A percentile compares a stretch with the other conserved stretches of the same genome.
Evolutionary conservation across 2,888 invertebrate genomes (phyloP).

Genomic region (Leucoma salicis): DNA sequence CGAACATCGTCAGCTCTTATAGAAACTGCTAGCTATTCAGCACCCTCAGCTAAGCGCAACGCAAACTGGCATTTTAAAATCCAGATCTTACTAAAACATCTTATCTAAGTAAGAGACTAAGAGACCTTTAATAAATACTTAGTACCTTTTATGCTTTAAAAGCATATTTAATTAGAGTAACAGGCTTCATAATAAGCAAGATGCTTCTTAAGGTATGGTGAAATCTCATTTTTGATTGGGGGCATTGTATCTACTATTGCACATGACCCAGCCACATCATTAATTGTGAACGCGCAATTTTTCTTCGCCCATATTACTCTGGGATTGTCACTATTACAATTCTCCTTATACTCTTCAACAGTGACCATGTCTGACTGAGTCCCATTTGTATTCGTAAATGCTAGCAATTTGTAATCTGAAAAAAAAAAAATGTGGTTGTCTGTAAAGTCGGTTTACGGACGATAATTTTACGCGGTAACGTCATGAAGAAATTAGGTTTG

Average conservation of each 20-base stretch:
- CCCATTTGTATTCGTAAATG: slow-evolving; percentile 51
- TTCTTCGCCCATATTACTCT: slow-evolving; percentile 39
- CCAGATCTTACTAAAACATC: too few relatives aligned
- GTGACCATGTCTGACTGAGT: slow-evolving; percentile 39
- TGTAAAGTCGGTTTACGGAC: too few relatives aligned
- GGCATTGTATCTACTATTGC: slow-evolving; percentile 46
- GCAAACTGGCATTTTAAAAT: too few relatives aligned
- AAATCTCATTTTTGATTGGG: slow-evolving; percentile 36
- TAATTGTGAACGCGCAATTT: slow-evolving; percentile 40
- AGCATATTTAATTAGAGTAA: slow-evolving; percentile 14
- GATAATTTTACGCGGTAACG: too few relatives aligned
- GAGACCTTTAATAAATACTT: too few relatives aligned
- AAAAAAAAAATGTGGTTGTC: not conserved
- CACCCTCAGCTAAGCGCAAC: too few relatives aligned
- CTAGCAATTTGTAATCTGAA: slow-evolving; percentile 51
- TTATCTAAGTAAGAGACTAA: too few relatives aligned
- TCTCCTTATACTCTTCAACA: slow-evolving; percentile 48
- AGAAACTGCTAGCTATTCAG: too few relatives aligned
- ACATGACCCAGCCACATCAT: slow-evolving; percentile 58
- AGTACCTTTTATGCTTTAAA: too few relatives aligned
- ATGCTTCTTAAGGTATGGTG: slow-evolving; percentile 48
- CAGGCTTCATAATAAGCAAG: slow-evolving; percentile 38
- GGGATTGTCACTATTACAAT: slow-evolving; percentile 24
- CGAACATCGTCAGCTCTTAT: too few relatives aligned
- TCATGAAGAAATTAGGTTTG: too few relatives aligned